A percentile compares a stretch with the other conserved stretches of the same genome.
Conservation (phyloP, 2,113 vertebrate species). For the Microcebus murinus region DNA sequence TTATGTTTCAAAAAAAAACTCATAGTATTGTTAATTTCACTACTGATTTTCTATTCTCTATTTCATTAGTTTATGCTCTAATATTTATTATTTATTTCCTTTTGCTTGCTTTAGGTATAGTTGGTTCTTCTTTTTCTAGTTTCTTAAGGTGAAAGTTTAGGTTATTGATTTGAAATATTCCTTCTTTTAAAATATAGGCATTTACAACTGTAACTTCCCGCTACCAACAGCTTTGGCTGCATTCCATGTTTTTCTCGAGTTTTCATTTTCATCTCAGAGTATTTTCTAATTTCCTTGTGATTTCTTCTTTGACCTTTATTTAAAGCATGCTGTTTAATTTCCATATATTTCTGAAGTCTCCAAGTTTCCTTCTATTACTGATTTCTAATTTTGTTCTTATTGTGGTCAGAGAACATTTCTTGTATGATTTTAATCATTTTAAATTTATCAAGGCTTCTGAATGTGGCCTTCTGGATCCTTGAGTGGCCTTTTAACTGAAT, state of each 20-base stretch:
- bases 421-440: background rate
- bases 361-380: background rate
- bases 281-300: conserved; percentile 17
- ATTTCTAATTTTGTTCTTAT: conserved; percentile 29
- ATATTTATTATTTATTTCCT: background rate
- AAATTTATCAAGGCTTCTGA: background rate
- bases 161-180: conserved; percentile 7
- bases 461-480: background rate
- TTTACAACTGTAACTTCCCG: background rate
- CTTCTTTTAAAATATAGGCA: background rate
- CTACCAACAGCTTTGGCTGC: background rate
- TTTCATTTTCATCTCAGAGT: background rate
- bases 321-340: background rate
- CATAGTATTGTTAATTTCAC: background rate
- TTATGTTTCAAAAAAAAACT: background rate
- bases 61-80: background rate
- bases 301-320: background rate
- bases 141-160: background rate
- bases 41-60: conserved; percentile 1
- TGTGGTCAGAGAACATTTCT: background rate
- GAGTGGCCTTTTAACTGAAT: too few species aligned
- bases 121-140: background rate
- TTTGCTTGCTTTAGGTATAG: background rate
- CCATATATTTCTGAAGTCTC: background rate
- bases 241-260: background rate